Base-by-base conservation (phyloP, 2,888 invertebrate species). In the Eulithis prunata region DNA sequence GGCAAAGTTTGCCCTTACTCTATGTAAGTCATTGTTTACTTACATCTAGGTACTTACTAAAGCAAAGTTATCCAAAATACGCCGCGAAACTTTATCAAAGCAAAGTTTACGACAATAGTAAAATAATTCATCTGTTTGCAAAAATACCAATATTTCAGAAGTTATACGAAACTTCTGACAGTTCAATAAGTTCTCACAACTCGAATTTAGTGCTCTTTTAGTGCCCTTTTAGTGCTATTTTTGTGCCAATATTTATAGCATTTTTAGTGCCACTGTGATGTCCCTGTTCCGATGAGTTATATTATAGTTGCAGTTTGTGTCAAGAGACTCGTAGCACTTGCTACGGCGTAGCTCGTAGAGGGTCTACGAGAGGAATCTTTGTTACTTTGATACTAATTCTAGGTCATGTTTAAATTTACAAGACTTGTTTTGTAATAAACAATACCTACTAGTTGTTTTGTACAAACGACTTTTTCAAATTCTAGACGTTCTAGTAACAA, bases 161-260 rank as follows among this genome's bases (percentile, higher is more conserved):
- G 51, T 51, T 58, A 58, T 63, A 53, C 46, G 10, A 49, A 64
- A 49, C 14, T 64, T 64, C 45, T 58, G 58, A 58, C 54, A 51
- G 58, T 64, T 59, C 54, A 47, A 64, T 57, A 57, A 63, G 55
- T 43, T 49, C 41, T 43, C 55, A 53, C 47, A 49, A 41, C 47
- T 64, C 32, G 32, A 32, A 6, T 32, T 32, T 32, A 32, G 32
- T 32, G 32, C 32, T 32, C 32, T 32, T 32, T 58, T 14, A 63
- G 52, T 57, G 41, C 38, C 38, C 28, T 59, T 60, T 64, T 32
- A 60, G 21, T 11, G 60, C 45, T 21, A 43, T 54, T 66, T 61
- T 61, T 62, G 47, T 51, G 55, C 28, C 28, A n/a, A n/a, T 47
- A 53, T 53, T 57, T 57, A 53, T 57, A 36, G 45, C 2, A 10